These are phyloP conservation scores for Hyla sarda DNA, from an alignment of 2,113 vertebrate species.

Conservation along the genomic window DNA sequence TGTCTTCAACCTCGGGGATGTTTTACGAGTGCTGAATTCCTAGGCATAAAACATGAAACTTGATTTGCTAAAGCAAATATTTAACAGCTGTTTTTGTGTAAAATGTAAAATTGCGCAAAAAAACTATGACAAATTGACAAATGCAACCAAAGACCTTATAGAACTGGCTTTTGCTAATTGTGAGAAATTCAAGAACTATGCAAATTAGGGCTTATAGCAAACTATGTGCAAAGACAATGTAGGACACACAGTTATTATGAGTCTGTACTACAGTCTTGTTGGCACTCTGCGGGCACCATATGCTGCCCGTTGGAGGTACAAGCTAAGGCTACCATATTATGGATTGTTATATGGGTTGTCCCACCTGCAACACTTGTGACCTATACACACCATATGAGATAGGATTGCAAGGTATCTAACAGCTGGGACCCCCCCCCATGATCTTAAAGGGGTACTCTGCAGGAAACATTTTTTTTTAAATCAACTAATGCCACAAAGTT, in stretches of 20 bases:
- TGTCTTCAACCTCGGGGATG: slow-evolving; percentile 52
- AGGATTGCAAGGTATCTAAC: too few relatives aligned
- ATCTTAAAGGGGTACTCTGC: too few relatives aligned
- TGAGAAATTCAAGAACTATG: background rate
- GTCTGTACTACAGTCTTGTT: background rate
- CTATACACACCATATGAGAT: too few relatives aligned
- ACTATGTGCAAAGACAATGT: background rate
- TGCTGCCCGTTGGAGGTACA: too few relatives aligned
- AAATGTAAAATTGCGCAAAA: background rate
- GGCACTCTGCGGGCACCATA: too few relatives aligned
- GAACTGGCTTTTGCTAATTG: background rate
- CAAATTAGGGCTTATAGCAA: background rate
- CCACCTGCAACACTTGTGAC: too few relatives aligned
- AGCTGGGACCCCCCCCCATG: too few relatives aligned
- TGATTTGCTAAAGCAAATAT: slow-evolving; percentile 47
- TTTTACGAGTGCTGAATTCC: slow-evolving; percentile 21
- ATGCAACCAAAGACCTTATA: background rate
- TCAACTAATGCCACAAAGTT: too few relatives aligned
- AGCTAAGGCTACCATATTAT: too few relatives aligned
- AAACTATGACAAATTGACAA: background rate
- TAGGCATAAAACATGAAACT: slow-evolving; percentile 42
- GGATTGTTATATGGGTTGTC: too few relatives aligned
- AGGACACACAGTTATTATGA: background rate
- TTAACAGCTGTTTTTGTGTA: slow-evolving; percentile 42
- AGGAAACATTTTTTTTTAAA: too few relatives aligned